These are phyloP conservation scores for Pseudopodoces humilis DNA, from an alignment of 2,113 vertebrate species.

Conservation along the genomic window DNA sequence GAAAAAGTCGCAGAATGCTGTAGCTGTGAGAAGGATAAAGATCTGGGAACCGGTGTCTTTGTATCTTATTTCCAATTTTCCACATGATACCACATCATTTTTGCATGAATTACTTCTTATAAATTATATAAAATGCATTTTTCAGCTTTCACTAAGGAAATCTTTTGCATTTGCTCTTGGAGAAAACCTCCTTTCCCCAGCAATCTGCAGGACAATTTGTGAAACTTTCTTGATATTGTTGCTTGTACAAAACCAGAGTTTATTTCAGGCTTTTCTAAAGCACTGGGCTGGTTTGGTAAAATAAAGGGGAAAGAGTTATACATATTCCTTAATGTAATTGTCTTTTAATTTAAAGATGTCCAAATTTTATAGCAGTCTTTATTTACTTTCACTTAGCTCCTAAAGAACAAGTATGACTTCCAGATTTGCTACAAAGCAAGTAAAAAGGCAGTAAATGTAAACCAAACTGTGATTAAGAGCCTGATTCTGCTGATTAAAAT, in stretches of 20 bases:
- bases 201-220: background rate
- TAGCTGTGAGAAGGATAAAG: background rate
- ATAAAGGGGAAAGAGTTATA: background rate
- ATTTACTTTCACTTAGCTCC: constrained; percentile 35
- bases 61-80: background rate
- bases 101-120: background rate
- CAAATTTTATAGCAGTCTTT: constrained; percentile 17
- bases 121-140: background rate
- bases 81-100: background rate
- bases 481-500: constrained; percentile 51
- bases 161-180: background rate
- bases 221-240: background rate
- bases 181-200: background rate
- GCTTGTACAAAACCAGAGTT: background rate
- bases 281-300: background rate
- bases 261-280: background rate
- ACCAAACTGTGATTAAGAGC: constrained; percentile 40
- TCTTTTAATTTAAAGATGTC: constrained; percentile 48
- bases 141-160: background rate
- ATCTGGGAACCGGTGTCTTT: background rate
- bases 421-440: constrained; percentile 22
- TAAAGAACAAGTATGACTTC: constrained; percentile 8
- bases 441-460: constrained; percentile 47
- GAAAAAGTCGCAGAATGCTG: background rate
- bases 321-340: background rate